Evolutionary conservation across 2,797 vertebrate species (phyloP).

Genomic region (Sebastes vulpes): DNA sequence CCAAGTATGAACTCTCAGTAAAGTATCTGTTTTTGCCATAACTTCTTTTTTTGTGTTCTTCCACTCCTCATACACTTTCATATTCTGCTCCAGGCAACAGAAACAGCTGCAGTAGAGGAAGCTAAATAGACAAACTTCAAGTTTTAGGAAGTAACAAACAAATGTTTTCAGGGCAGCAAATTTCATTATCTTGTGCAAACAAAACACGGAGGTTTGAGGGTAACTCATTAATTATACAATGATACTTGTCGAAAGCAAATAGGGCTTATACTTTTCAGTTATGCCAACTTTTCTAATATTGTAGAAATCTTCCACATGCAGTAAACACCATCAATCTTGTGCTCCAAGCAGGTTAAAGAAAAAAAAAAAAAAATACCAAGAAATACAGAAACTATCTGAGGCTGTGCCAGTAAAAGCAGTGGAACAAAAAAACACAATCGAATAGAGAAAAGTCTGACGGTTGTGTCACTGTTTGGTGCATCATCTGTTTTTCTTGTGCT

Average conservation of each 20-base stretch:
- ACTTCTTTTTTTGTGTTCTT: background rate
- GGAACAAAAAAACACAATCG: background rate
- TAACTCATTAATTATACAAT: constrained; percentile 32
- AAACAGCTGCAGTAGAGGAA: background rate
- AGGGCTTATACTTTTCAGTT: constrained; percentile 1
- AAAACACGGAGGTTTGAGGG: constrained; percentile 14
- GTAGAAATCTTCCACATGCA: background rate
- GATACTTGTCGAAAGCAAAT: constrained; percentile 3
- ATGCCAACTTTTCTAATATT: constrained; percentile 17
- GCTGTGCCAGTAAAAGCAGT: background rate
- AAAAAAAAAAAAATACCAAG: background rate
- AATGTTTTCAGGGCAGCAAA: constrained; percentile 14
- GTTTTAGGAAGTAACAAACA: constrained; percentile 11
- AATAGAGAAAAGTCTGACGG: background rate
- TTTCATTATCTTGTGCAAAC: constrained; percentile 46
- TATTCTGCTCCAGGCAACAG: background rate
- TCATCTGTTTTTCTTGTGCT: constrained; percentile 35
- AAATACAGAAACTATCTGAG: constrained; percentile 30
- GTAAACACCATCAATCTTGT: constrained; percentile 52
- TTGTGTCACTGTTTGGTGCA: constrained; percentile 4
- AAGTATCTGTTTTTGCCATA: background rate
- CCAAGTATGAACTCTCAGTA: background rate
- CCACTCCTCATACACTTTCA: background rate
- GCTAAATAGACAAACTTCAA: background rate
- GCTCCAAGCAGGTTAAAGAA: constrained; percentile 22